Evolutionary conservation across 2,797 vertebrate genomes (phyloP).

Genomic region (Anableps anableps): DNA sequence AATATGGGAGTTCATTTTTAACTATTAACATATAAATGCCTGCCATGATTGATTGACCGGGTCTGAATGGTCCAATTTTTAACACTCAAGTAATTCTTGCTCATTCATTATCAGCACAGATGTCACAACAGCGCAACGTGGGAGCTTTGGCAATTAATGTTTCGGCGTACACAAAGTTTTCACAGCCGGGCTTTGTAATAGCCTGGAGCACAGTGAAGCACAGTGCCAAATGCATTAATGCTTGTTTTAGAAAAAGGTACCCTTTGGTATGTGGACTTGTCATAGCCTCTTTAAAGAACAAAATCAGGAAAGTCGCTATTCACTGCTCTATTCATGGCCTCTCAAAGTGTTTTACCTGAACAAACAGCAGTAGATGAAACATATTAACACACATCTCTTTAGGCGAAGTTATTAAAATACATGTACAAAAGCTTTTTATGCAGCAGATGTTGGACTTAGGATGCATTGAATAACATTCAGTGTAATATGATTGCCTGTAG

Average conservation of each 20-base stretch:
- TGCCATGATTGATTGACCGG: constrained; percentile 58
- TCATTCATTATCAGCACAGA: constrained; percentile 37
- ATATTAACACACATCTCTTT: background rate
- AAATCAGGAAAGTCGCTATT: background rate
- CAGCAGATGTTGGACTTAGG: too few species aligned
- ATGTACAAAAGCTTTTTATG: too few species aligned
- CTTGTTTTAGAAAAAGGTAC: constrained; percentile 7
- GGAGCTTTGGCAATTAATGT: constrained; percentile 54
- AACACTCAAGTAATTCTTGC: constrained; percentile 60
- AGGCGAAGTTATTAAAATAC: background rate
- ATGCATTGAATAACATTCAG: too few species aligned
- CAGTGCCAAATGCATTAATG: constrained; percentile 12
- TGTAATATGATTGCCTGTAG: too few species aligned
- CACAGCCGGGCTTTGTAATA: constrained; percentile 35
- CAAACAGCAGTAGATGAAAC: background rate
- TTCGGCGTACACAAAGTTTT: constrained; percentile 31
- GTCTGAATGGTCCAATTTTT: constrained; percentile 65
- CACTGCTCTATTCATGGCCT: background rate
- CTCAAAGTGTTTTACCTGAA: background rate
- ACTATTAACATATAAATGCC: constrained; percentile 72
- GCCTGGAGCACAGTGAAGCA: constrained; percentile 25
- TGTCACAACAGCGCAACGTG: constrained; percentile 51
- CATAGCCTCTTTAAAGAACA: background rate
- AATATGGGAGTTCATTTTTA: constrained; percentile 50
- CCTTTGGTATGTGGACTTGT: background rate